Base-by-base conservation (phyloP, 2,113 vertebrate species). In the Rhegmatorhina hoffmannsi region DNA sequence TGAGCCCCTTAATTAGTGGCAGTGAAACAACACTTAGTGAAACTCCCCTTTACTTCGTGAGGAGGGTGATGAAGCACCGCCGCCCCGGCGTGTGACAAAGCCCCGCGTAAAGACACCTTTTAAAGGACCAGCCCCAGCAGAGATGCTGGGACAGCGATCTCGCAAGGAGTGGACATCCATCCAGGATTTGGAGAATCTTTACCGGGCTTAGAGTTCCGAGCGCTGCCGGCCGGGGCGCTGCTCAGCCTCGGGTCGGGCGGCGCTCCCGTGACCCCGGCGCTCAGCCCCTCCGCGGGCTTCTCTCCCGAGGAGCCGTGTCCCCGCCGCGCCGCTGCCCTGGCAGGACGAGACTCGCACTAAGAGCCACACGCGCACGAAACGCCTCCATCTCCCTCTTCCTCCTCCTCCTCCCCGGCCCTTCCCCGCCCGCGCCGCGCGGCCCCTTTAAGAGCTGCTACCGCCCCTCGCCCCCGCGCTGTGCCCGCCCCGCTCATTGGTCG, bases 401-500 rank as follows among this genome's bases (percentile, higher is more conserved):
- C 40, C 13, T 40, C 40, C 14, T 43, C 40, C 40, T 40, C 40
- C 40, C 40, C 40, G 40, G 40, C 40, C 47, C 16, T 19, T 33
- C 7, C 17, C 29, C 10, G 19, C 26, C 21, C 6, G 2, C 4
- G 7, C 34, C 2, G 17, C 12, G 46, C 95, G 86, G 92, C 53
- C 44, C 89, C 96, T 97, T 98, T 98, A 98, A 97, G 73, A 21
- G 20, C 23, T n/a, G 72, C 84, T 24, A 14, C 91, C 93, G 64
- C 94, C 96, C 17, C 47, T 6, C 7, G 47, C 15, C 46, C 10
- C 28, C 17, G 13, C 47, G 7, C 46, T 8, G 21, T 73, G 50
- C 44, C 36, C 76, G 11, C 68, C 15, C 31, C 59, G 14, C 23
- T 73, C 49, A 80, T 83, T 95, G 89, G 94, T 5, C 13, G 4